Evolutionary conservation across 2,113 vertebrate genomes (phyloP), one percentile per base, ranked within the genome.

Genomic region (Myanophis thanlyinensis): DNA sequence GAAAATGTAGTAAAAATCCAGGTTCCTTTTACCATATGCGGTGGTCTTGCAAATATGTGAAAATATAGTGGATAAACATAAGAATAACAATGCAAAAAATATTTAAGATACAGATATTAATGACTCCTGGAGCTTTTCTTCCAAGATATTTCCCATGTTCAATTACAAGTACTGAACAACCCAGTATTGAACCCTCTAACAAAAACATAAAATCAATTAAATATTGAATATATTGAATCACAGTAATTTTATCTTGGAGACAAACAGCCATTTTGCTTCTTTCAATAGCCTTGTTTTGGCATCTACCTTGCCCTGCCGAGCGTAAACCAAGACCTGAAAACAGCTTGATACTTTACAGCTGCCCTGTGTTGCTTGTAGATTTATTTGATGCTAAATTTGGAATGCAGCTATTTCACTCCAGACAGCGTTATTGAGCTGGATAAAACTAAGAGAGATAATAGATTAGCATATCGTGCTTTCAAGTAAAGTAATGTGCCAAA

Each of bases 311-410:
- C 59, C 93, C 12, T 87, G 92, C 89, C 92, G 9, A 91, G 51
- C 44, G 85, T 94, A 86, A 91, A 25, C 4, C 90, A 67, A 89
- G 94, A 93, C 95, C 93, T 51, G 40, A 94, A 92, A 59, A 4
- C 56, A 94, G 44, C 67, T 18, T 0, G 0, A 40, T 2, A 0
- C 40, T 91, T 93, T 89, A 89, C 85, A 93, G 91, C 48, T 93
- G 27, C 91, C 92, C 51, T 87, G 44, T 56, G 93, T 93, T 91
- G 44, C 48, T 95, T 1, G 0, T 86, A 92, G 40, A 1, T 94
- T 89, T 94, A 51, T 87, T 10, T 6, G 25, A 53, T 94, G 85
- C 86, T 96, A 96, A 94, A 96, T 96, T 96, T 85, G 84, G 94
- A 96, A 94, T 25, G 88, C 93, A 94, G 90, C 15, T 67, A 59